phyloP scores from a whole-genome alignment of 2,888 invertebrate species.

The Dynastes hyllus region DNA sequence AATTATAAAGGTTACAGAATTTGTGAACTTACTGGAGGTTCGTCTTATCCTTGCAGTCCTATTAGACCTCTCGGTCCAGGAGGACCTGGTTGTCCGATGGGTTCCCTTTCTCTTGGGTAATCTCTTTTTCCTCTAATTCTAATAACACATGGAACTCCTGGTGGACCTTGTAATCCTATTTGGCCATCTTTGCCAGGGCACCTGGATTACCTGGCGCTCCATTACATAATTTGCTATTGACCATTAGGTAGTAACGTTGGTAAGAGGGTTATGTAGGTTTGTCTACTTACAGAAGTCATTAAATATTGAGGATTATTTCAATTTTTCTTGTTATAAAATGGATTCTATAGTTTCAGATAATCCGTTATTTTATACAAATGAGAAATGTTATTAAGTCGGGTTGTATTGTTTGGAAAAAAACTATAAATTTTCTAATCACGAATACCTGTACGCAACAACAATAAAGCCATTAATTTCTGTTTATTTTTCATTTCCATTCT shows the following conservation, averaged over 20 bases:
- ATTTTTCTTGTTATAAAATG: too few species aligned
- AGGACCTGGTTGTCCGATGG: slow-evolving; percentile 79
- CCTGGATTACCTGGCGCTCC: slow-evolving; percentile 80
- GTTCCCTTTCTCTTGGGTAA: slow-evolving; percentile 84
- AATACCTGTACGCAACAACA: background rate
- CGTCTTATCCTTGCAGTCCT: slow-evolving; percentile 81
- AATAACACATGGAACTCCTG: slow-evolving; percentile 73
- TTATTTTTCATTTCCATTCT: slow-evolving; percentile 53
- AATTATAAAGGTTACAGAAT: slow-evolving; percentile 14
- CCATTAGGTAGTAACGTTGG: too few species aligned
- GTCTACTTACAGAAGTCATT: too few species aligned
- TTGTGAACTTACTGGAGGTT: slow-evolving; percentile 75
- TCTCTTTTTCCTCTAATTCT: slow-evolving; percentile 79
- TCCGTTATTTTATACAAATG: too few species aligned
- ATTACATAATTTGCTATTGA: too few species aligned
- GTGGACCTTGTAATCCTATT: slow-evolving; percentile 79
- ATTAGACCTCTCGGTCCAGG: slow-evolving; percentile 79
- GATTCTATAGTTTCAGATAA: too few species aligned
- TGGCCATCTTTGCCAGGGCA: slow-evolving; percentile 88
- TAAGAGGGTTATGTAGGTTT: too few species aligned
- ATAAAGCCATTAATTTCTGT: background rate
- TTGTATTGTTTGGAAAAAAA: too few species aligned
- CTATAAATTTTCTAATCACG: too few species aligned
- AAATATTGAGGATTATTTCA: too few species aligned
- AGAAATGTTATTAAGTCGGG: too few species aligned